phyloP scores from a whole-genome alignment of 2,888 invertebrate species.

The Eupithecia pulchellata region DNA sequence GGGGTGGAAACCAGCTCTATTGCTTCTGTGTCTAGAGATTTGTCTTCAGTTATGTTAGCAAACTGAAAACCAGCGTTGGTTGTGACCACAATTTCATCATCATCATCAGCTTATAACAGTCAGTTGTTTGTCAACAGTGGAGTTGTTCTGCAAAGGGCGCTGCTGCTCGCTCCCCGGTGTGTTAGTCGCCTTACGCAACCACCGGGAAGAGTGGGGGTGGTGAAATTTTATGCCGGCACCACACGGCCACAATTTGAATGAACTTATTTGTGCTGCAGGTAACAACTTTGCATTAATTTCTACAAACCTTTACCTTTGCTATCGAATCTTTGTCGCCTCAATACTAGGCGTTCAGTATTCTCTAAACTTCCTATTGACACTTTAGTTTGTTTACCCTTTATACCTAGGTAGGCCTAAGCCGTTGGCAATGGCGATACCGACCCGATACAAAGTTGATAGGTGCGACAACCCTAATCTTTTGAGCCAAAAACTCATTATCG shows the following conservation, averaged over 20 bases:
- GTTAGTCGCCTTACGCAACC: too few relatives aligned
- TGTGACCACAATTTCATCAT: neutral
- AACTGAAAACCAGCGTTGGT: neutral
- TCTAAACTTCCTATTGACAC: neutral
- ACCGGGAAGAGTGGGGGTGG: too few relatives aligned
- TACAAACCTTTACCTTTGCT: neutral
- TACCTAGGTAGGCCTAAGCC: neutral
- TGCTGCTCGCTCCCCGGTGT: too few relatives aligned
- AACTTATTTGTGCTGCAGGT: neutral
- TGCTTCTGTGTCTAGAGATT: neutral
- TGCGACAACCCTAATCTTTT: neutral
- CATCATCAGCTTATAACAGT: too few relatives aligned
- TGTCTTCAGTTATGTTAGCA: neutral
- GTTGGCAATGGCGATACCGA: neutral
- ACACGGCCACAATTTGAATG: neutral
- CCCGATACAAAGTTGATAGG: neutral
- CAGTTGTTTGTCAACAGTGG: neutral
- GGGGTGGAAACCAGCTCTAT: neutral
- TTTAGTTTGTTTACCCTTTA: neutral
- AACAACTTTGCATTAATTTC: neutral
- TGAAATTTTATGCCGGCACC: too few relatives aligned
- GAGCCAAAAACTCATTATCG: conserved; percentile 1
- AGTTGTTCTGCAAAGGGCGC: neutral
- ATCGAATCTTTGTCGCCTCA: neutral
- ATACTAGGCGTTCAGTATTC: neutral